Conservation (phyloP, 2,888 invertebrate species). For the Arctia plantaginis region DNA sequence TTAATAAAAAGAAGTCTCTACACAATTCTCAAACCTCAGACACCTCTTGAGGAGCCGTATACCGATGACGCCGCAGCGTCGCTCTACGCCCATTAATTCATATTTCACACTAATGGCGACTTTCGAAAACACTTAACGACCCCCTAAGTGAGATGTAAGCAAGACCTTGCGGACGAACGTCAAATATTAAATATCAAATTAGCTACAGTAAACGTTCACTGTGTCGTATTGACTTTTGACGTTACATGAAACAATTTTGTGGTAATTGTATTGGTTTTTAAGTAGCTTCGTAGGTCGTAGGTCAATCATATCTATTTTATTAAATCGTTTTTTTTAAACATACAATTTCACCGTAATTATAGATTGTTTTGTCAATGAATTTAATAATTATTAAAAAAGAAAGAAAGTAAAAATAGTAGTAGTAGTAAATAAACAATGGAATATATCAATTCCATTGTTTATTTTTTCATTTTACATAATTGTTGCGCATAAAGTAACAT, state of each 20-base stretch:
- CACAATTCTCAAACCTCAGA: constrained; percentile 41
- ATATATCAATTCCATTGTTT: too few species aligned
- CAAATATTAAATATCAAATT: constrained; percentile 61
- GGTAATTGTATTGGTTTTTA: not conserved
- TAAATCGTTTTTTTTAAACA: too few species aligned
- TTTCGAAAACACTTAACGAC: constrained; percentile 80
- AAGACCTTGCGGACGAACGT: constrained; percentile 57
- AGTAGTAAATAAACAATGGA: too few species aligned
- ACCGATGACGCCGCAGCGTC: constrained; percentile 75
- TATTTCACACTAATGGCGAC: constrained; percentile 83
- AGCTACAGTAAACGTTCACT: constrained; percentile 25
- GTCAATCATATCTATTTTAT: not conserved
- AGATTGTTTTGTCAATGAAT: too few species aligned
- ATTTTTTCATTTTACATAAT: too few species aligned
- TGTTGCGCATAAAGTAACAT: too few species aligned
- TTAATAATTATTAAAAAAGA: too few species aligned
- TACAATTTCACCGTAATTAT: too few species aligned
- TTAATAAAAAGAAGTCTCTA: constrained; percentile 23
- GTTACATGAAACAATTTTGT: not conserved
- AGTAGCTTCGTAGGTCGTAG: not conserved
- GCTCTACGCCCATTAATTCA: constrained; percentile 77
- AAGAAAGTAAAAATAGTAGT: too few species aligned
- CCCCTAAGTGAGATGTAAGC: constrained; percentile 74
- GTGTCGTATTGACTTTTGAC: not conserved
- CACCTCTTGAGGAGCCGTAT: constrained; percentile 60